Conservation (phyloP, 2,797 vertebrate species). For the Hippoglossus hippoglossus region DNA sequence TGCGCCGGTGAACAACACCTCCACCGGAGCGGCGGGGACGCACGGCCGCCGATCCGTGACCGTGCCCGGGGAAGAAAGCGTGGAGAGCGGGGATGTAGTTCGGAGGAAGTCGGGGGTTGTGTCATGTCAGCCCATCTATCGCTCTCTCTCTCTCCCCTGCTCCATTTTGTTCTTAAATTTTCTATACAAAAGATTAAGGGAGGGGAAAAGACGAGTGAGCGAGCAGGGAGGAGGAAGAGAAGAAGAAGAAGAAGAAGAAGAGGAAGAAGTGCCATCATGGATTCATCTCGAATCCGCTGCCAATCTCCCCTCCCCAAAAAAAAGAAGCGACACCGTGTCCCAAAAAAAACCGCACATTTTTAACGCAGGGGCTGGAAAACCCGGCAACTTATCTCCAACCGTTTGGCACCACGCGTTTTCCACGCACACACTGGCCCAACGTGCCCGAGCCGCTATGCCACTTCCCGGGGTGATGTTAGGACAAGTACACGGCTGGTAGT, state of each 20-base stretch:
- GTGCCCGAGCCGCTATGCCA: slow-evolving; percentile 66
- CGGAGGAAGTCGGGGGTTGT: slow-evolving; percentile 34
- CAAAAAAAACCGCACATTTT: slow-evolving; percentile 41
- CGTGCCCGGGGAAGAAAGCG: no score
- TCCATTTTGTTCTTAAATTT: slow-evolving; percentile 87
- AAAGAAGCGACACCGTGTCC: slow-evolving; percentile 49
- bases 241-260: background rate
- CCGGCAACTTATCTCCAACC: slow-evolving; percentile 47
- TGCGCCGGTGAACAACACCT: slow-evolving; percentile 67
- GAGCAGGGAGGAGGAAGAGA: slow-evolving; percentile 60
- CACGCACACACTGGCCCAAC: slow-evolving; percentile 17
- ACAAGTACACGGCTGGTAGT: slow-evolving; percentile 69
- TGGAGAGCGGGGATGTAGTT: no score
- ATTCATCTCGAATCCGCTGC: slow-evolving; percentile 84
- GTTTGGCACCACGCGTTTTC: slow-evolving; percentile 39
- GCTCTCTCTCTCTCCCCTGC: slow-evolving; percentile 75
- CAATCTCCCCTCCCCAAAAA: slow-evolving; percentile 66
- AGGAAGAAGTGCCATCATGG: slow-evolving; percentile 83
- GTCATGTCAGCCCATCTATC: slow-evolving; percentile 80
- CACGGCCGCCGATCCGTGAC: no score
- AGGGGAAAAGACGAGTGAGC: slow-evolving; percentile 80
- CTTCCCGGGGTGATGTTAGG: slow-evolving; percentile 82
- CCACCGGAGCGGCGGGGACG: background rate
- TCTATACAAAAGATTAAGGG: slow-evolving; percentile 88
- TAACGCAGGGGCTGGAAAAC: slow-evolving; percentile 6